Percentiles rank a stretch among this genome's conserved stretches.
phyloP scores from a whole-genome alignment of 1,140 invertebrate genomes.

The Proctacanthus coquilletti region DNA sequence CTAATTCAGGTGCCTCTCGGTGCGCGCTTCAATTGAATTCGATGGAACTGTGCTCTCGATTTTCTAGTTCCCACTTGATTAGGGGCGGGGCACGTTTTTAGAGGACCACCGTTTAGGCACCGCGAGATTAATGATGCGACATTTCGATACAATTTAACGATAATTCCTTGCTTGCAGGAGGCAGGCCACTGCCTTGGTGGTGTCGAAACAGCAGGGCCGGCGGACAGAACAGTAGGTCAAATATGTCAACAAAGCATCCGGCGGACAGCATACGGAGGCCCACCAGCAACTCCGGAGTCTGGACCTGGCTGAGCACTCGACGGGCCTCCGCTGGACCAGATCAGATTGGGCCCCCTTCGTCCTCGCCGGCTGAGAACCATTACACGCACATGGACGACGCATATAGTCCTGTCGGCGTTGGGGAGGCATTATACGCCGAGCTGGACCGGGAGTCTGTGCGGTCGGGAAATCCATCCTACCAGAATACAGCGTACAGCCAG shows the following conservation, averaged over 20 bases:
- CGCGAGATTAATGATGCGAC: too few species aligned
- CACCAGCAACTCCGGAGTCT: conserved; percentile 43
- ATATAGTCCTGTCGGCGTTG: conserved; percentile 32
- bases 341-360: conserved; percentile 29
- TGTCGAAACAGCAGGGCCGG: conserved; percentile 26
- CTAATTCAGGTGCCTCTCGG: too few species aligned
- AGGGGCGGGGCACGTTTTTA: too few species aligned
- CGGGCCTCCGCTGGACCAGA: conserved; percentile 31
- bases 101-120: too few species aligned
- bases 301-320: conserved; percentile 46
- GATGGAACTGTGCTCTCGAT: too few species aligned
- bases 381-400: conserved; percentile 54
- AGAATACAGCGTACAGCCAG: conserved; percentile 51
- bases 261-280: conserved; percentile 32
- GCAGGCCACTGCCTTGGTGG: conserved; percentile 29
- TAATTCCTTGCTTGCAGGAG: conserved; percentile 19
- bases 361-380: conserved; percentile 45
- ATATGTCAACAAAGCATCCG: conserved; percentile 26
- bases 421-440: conserved; percentile 49
- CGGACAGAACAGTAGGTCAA: conserved; percentile 19
- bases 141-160: too few species aligned
- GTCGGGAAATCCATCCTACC: conserved; percentile 44
- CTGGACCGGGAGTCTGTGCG: conserved; percentile 37
- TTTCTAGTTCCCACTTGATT: too few species aligned
- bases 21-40: too few species aligned